Evolutionary conservation across 2,888 invertebrate species (phyloP), one percentile per base, ranked within the genome.

Genomic region (Acronicta alni): DNA sequence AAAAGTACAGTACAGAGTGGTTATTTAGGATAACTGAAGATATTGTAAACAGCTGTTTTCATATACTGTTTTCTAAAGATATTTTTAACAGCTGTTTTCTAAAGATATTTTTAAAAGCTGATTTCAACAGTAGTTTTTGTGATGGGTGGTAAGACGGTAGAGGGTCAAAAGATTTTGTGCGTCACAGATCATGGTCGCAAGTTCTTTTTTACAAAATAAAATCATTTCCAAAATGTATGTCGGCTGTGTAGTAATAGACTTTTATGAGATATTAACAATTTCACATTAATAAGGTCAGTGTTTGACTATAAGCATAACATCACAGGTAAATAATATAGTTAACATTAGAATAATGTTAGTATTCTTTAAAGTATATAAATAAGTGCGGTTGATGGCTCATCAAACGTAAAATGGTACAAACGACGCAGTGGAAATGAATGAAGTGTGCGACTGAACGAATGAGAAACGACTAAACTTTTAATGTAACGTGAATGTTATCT

Each of bases 171-270:
- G 47, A 32, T 45, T 39, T 35, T 23, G 35, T 45, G 14, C 1
- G 14, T 8, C 2, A n/a, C 47, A 47, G n/a, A 15, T 7, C 6
- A 15, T 32, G 15, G 18, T 32, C 9, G n/a, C 12, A 54, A 52
- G 38, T 32, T 39, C 12, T 49, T 26, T n/a, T 15, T 30, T 18
- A 37, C 17, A 30, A 43, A 53, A 47, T 42, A 52, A 35, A 54
- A 57, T 62, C 10, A 60, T 61, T 76, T 71, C 66, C 72, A 82
- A 76, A 79, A 76, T 61, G 55, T 76, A 49, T 70, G 59, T 71
- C 66, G 84, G 85, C 84, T 83, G 83, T 82, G 83, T 84, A 71
- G 61, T 46, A 68, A n/a, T 65, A 67, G 59, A 64, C 44, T 62
- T 42, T 30, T 44, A 46, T 61, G 51, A 52, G 52, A 30, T 53